These are phyloP conservation scores for Drosophila rufa DNA, from an alignment of 1,140 invertebrate genomes.

Conservation along the genomic window DNA sequence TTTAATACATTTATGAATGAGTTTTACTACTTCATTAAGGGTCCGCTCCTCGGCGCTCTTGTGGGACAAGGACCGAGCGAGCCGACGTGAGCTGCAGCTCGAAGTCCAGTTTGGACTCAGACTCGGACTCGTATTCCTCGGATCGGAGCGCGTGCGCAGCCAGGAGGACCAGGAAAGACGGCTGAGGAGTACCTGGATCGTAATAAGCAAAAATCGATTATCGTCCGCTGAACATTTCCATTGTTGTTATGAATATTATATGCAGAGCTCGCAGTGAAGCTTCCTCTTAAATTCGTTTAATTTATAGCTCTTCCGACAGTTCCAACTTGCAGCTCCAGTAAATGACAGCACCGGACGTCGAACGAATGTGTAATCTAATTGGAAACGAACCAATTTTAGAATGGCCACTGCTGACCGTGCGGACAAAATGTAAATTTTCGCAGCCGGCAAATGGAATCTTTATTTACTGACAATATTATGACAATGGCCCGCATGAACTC, in stretches of 20 bases:
- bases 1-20: slow-evolving; percentile 84
- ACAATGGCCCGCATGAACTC: slow-evolving; percentile 34
- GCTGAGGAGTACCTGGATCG: slow-evolving; percentile 56
- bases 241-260: slow-evolving; percentile 82
- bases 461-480: slow-evolving; percentile 55
- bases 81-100: slow-evolving; percentile 5
- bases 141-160: slow-evolving; percentile 57
- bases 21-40: slow-evolving; percentile 85
- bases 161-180: slow-evolving; percentile 24
- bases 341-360: slow-evolving; percentile 65
- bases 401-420: slow-evolving; percentile 10
- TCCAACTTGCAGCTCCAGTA: slow-evolving; percentile 46
- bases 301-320: slow-evolving; percentile 79
- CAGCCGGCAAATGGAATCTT: slow-evolving; percentile 30
- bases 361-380: slow-evolving; percentile 56
- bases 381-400: slow-evolving; percentile 38
- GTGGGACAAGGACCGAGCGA: slow-evolving; percentile 36
- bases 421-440: slow-evolving; percentile 34
- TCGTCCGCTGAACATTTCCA: slow-evolving; percentile 79
- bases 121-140: slow-evolving; percentile 12
- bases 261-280: slow-evolving; percentile 57
- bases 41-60: slow-evolving; percentile 44
- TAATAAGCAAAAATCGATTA: slow-evolving; percentile 85
- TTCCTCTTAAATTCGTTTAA: slow-evolving; percentile 78
- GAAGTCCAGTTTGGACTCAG: slow-evolving; percentile 1